These are phyloP conservation scores for Nebria ingens DNA, from an alignment of 1,140 invertebrate species.

Conservation along the genomic window DNA sequence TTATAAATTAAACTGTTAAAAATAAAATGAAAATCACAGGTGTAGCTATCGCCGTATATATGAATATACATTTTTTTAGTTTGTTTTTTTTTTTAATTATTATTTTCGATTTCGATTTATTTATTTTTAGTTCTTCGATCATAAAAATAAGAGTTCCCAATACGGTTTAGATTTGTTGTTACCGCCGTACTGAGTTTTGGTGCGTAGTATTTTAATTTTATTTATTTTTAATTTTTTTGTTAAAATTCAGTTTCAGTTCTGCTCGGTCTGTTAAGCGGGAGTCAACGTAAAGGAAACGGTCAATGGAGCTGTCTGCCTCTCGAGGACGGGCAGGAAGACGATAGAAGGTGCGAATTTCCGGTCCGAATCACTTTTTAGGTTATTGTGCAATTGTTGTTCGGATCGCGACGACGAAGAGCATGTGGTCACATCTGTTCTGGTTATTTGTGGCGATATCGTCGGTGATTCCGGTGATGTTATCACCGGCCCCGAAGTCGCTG, in stretches of 20 bases:
- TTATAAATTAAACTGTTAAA: conserved; percentile 32
- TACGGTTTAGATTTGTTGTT: no score
- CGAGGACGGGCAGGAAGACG: conserved; percentile 82
- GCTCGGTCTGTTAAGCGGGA: conserved; percentile 53
- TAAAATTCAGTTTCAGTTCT: no score
- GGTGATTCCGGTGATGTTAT: background rate
- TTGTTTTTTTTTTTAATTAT: background rate
- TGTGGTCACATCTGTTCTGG: background rate
- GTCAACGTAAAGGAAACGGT: conserved; percentile 86
- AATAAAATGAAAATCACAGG: conserved; percentile 37
- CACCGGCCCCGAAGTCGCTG: background rate
- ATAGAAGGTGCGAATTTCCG: conserved; percentile 68
- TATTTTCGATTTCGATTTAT: no score
- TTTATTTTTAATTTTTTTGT: no score
- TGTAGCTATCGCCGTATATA: conserved; percentile 32
- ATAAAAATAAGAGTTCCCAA: no score
- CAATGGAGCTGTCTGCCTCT: conserved; percentile 66
- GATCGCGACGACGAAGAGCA: conserved; percentile 1
- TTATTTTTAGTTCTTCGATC: no score
- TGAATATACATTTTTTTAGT: background rate
- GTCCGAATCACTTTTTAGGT: conserved; percentile 29
- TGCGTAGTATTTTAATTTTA: no score
- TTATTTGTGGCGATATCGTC: no score
- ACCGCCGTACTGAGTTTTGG: background rate
- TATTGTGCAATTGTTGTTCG: conserved; percentile 17